phyloP scores from a whole-genome alignment of 2,888 invertebrate species.

The Chesias legatella region DNA sequence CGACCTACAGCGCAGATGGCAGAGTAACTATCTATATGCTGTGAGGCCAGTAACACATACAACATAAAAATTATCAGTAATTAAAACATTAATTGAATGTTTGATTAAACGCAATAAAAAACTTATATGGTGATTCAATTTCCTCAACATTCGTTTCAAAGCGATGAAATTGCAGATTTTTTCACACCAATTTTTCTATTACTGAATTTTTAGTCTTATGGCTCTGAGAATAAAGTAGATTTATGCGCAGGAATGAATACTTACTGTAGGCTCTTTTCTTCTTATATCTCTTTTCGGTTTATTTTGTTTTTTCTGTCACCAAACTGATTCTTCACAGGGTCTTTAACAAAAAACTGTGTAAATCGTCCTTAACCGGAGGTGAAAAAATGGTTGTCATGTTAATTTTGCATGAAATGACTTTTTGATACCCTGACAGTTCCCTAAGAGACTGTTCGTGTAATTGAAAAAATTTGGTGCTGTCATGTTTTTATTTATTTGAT shows the following conservation, averaged over 20 bases:
- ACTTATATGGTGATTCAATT: constrained; percentile 46
- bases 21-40: too few species aligned
- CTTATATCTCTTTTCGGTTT: too few species aligned
- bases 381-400: constrained; percentile 54
- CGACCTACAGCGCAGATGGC: too few species aligned
- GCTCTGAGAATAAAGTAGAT: constrained; percentile 9
- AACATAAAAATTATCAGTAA: too few species aligned
- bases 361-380: constrained; percentile 47
- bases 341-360: constrained; percentile 51
- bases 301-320: constrained; percentile 29
- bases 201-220: neutral
- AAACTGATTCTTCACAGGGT: constrained; percentile 36
- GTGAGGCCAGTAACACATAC: too few species aligned
- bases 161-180: constrained; percentile 56
- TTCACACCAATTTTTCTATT: constrained; percentile 23
- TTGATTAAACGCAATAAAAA: constrained; percentile 26
- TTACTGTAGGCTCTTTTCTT: too few species aligned
- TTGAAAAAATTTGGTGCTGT: constrained; percentile 13
- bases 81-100: too few species aligned
- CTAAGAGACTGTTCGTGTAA: constrained; percentile 7
- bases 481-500: too few species aligned
- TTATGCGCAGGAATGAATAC: constrained; percentile 9
- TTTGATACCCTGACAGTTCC: constrained; percentile 18
- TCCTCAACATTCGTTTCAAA: constrained; percentile 39
- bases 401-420: constrained; percentile 75